Percentiles rank a stretch among this genome's conserved stretches.
Evolutionary conservation across 64 coral and sea anemone genomes (phyloP).

Genomic region (Hydrozoanthus tunicans): DNA sequence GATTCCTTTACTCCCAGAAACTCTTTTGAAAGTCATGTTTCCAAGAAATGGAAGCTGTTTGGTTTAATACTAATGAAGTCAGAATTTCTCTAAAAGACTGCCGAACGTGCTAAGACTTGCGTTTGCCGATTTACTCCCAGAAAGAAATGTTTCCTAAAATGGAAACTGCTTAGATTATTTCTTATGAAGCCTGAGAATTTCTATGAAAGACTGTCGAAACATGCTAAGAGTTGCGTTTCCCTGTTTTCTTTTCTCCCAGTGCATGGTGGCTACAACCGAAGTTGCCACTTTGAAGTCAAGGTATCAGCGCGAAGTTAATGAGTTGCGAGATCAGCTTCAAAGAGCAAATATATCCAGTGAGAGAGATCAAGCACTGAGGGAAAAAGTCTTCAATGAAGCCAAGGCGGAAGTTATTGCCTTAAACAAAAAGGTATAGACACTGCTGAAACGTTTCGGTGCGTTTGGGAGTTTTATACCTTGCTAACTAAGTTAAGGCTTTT

Average conservation of each 20-base stretch:
- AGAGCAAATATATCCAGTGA: constrained; percentile 87
- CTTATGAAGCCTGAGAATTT: not conserved
- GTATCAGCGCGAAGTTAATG: constrained; percentile 74
- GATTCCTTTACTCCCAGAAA: not conserved
- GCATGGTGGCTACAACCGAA: constrained; percentile 85
- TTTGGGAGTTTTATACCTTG: not conserved
- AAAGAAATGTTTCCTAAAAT: too few species aligned
- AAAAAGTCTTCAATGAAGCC: constrained; percentile 97
- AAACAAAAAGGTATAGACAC: constrained; percentile 82
- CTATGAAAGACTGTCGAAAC: not conserved
- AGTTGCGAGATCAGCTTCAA: constrained; percentile 85
- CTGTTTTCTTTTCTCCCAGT: constrained; percentile 39
- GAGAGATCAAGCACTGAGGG: constrained; percentile 94
- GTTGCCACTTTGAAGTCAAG: constrained; percentile 79
- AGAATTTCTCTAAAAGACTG: not conserved
- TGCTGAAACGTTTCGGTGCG: not conserved
- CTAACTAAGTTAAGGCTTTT: too few species aligned
- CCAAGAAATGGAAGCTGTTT: too few species aligned
- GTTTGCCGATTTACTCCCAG: not conserved
- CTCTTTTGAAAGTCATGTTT: too few species aligned
- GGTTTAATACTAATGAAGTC: too few species aligned
- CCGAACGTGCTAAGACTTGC: not conserved
- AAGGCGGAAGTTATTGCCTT: constrained; percentile 94
- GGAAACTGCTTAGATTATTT: too few species aligned
- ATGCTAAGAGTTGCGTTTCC: not conserved